Percentiles rank a stretch among this genome's conserved stretches.
phyloP scores from a whole-genome alignment of 1,140 invertebrate species.

The Microplitis demolitor region DNA sequence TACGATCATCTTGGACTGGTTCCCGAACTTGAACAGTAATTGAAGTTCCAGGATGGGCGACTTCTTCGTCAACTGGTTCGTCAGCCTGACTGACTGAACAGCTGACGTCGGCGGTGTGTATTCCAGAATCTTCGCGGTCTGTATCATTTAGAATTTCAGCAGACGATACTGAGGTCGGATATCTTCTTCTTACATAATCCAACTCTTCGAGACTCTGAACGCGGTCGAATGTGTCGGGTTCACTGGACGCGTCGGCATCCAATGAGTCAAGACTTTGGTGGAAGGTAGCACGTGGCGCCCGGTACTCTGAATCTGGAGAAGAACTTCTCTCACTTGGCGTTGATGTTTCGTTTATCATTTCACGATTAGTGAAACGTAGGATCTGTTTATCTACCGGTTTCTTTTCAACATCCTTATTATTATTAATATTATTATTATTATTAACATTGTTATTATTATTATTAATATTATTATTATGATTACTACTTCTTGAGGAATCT shows the following conservation, averaged over 20 bases:
- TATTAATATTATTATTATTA: too few species aligned
- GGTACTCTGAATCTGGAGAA: constrained; percentile 56
- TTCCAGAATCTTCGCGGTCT: constrained; percentile 80
- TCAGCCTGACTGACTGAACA: constrained; percentile 76
- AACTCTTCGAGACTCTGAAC: constrained; percentile 71
- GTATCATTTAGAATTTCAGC: constrained; percentile 66
- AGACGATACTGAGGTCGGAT: constrained; percentile 63
- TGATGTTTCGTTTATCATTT: constrained; percentile 36
- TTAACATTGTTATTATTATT: too few species aligned
- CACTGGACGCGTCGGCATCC: constrained; percentile 61
- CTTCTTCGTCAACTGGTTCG: constrained; percentile 64
- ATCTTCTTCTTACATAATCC: constrained; percentile 62
- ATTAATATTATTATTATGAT: too few species aligned
- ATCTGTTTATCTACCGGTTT: constrained; percentile 34
- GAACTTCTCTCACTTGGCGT: constrained; percentile 54
- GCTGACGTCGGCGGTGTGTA: constrained; percentile 79
- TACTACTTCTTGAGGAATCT: constrained; percentile 56
- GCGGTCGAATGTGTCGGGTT: constrained; percentile 66
- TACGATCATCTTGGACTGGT: background rate
- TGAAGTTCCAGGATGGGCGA: constrained; percentile 37
- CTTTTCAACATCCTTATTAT: constrained; percentile 52
- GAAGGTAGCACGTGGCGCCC: constrained; percentile 56
- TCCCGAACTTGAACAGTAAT: constrained; percentile 27
- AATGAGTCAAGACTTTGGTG: constrained; percentile 71
- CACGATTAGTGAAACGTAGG: constrained; percentile 48